Base-by-base conservation (phyloP, 1,140 invertebrate genomes). In the Euura lappo region DNA sequence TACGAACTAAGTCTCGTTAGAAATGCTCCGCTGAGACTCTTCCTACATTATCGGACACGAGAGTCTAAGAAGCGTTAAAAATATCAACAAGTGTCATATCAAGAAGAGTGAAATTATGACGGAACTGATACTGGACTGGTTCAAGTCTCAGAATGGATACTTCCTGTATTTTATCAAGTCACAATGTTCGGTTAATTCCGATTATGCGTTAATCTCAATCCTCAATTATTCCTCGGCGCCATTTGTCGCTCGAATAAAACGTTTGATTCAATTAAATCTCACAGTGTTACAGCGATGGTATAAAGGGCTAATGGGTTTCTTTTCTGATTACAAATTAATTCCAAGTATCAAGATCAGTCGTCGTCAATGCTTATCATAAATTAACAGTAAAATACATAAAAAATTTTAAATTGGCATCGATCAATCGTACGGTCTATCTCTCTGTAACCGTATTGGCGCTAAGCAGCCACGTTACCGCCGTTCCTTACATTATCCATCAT, bases 301-400 rank as follows among this genome's bases (percentile, higher is more conserved):
- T 60, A 60, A 60, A 60, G 51, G 51, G 51, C 51, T 60, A 60
- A 60, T 60, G 51, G 51, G 51, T 60, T 60, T 60, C 13, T 28
- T 28, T 28, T 60, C 51, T 11, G 13, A 60, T 60, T 4, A 5
- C 13, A 60, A 60, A 11, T 60, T 60, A 3, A 4, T 60, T 8
- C 51, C 13, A 60, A 3, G 13, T 60, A 60, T 8, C 2, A 60
- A 8, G 28, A 6, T 60, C 13, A 11, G 8, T 11, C 28, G 28
- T 1, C 28, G 13, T 60, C 51, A 60, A 60, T 60, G 5, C 51
- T 60, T 60, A 60, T 60, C 51, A 60, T n/a, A 60, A 60, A n/a
- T 60, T 11, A 3, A 60, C 10, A 60, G 13, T 60, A 60, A 11
- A 4, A 11, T 8, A 60, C 2, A n/a, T 11, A 60, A 60, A 8